Percentiles rank a stretch among this genome's conserved stretches.
Evolutionary conservation across 2,113 vertebrate species (phyloP).

Genomic region (Pseudorhombus dupliciocellatus): DNA sequence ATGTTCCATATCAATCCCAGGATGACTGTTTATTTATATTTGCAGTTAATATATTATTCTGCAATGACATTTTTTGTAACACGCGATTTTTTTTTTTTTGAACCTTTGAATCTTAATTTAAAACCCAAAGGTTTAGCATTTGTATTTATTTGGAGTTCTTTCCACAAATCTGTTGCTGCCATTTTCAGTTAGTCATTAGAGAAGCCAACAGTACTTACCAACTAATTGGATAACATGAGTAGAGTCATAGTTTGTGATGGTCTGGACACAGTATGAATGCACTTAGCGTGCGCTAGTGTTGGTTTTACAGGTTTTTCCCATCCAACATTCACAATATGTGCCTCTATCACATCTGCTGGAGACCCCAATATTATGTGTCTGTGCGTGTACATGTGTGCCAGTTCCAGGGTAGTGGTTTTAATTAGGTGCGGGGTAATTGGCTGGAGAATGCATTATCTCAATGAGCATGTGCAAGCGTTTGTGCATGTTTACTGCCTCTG

Average conservation of each 20-base stretch:
- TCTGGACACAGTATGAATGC: background rate
- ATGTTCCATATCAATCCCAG: slow-evolving; percentile 92
- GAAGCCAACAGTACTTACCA: background rate
- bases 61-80: slow-evolving; percentile 84
- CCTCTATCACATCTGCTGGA: background rate
- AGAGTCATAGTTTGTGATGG: background rate
- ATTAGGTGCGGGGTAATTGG: background rate
- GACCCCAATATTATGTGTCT: background rate
- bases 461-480: background rate
- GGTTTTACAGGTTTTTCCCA: background rate
- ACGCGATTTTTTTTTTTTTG: slow-evolving; percentile 84
- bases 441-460: background rate
- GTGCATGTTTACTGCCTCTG: background rate
- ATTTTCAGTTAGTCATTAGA: background rate
- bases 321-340: background rate
- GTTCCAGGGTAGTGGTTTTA: background rate
- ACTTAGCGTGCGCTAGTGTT: background rate
- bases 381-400: background rate
- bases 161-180: background rate
- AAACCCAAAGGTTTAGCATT: slow-evolving; percentile 82
- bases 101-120: slow-evolving; percentile 93
- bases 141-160: slow-evolving; percentile 80
- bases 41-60: slow-evolving; percentile 92
- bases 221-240: background rate
- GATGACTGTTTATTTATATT: slow-evolving; percentile 81